Base-by-base conservation (phyloP, 2,113 vertebrate species). In the Notarius lentiginosus region DNA sequence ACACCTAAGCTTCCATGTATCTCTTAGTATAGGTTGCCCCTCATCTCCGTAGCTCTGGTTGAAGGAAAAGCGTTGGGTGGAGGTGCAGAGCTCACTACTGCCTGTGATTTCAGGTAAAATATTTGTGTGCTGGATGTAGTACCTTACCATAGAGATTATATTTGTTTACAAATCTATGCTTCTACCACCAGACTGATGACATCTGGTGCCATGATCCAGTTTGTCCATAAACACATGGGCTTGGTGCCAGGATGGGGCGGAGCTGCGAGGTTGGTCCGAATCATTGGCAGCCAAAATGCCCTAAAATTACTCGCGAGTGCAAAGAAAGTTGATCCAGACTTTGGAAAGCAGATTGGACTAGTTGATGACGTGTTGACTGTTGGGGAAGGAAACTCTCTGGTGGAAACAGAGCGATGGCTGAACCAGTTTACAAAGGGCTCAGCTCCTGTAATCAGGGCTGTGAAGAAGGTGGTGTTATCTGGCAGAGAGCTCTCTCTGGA, bases 221-320 rank as follows among this genome's bases (percentile, higher is more conserved):
- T 99, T 91, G 97, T 99, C 85, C 98, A 99, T 82, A 99, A 97
- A 93, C 96, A 95, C 75, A 98, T 99, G 97, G 98, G 97, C 1
- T 93, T 99, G 91, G 95, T 98, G 65, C 98, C 98, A 1, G 97
- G 97, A 87, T 99, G 98, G 98, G 98, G 98, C 0, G 97, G 98
- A 14, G 93, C 94, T 0, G 92, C 96, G 0, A 93, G 97, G 86
- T 95, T 99, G 9, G 95, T 96, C 88, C 91, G 86, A 24, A 91
- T 98, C 0, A 89, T 98, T 0, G 97, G 97, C 88, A 93, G 94
- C 66, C 90, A 92, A 86, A 92, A 94, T 3, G 95, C 98, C 12
- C 93, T 99, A 70, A 96, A 89, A 92, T 93, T 99, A 83, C 94
- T 99, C 22, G 94, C 92, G 0, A 95, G 96, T 0, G 94, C 96